Evolutionary conservation across 2,888 invertebrate species (phyloP).

Genomic region (Doris montereyensis): DNA sequence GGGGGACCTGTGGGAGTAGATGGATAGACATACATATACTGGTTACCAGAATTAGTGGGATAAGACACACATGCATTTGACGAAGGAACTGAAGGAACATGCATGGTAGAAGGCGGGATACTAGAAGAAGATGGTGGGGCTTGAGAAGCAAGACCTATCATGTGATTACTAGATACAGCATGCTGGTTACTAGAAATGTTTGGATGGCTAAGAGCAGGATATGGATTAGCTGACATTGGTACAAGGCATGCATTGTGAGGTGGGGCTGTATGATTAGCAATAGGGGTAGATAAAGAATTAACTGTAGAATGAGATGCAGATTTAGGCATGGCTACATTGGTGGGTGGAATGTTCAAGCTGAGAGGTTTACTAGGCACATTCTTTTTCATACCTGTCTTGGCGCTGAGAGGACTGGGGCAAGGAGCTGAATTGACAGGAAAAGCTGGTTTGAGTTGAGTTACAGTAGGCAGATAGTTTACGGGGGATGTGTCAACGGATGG

Average conservation of each 20-base stretch:
- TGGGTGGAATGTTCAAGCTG: background rate
- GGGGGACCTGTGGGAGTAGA: conserved; percentile 50
- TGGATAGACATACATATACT: conserved; percentile 49
- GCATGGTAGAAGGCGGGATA: background rate
- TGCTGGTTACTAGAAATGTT: too few species aligned
- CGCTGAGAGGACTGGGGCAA: conserved; percentile 19
- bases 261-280: background rate
- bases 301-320: background rate
- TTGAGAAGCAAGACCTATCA: background rate
- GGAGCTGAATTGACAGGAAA: conserved; percentile 27
- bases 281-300: background rate
- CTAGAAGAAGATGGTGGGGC: background rate
- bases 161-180: background rate
- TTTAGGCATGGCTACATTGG: background rate
- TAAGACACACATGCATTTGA: background rate
- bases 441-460: conserved; percentile 21
- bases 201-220: background rate
- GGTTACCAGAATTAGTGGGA: conserved; percentile 43
- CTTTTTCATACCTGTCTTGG: background rate
- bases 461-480: conserved; percentile 25
- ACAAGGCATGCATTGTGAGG: background rate
- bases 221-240: background rate
- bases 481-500: conserved; percentile 30
- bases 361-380: background rate
- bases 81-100: background rate